Percentiles rank a stretch among this genome's conserved stretches.
Conservation (phyloP, 1,140 invertebrate genomes). For the Goniozus legneri region DNA sequence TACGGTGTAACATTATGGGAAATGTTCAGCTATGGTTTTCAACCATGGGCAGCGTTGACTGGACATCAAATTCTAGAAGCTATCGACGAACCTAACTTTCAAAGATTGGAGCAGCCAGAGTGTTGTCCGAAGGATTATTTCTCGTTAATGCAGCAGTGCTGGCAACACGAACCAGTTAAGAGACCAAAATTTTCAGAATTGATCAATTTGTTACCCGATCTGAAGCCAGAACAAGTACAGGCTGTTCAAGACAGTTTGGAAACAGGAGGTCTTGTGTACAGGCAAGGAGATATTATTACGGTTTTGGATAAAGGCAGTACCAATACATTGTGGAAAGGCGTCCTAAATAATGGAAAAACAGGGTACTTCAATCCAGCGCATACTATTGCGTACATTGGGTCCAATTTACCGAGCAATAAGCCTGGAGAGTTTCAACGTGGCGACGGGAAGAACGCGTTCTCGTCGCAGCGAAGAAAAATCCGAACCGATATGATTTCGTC, state of each 20-base stretch:
- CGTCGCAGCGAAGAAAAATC: slow-evolving; percentile 66
- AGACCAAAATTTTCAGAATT: slow-evolving; percentile 90
- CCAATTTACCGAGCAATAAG: slow-evolving; percentile 70
- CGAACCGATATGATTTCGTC: slow-evolving; percentile 93
- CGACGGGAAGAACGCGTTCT: slow-evolving; percentile 57
- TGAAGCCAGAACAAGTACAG: slow-evolving; percentile 88
- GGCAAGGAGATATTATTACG: slow-evolving; percentile 86
- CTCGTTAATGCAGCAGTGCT: slow-evolving; percentile 89
- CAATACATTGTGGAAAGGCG: slow-evolving; percentile 75
- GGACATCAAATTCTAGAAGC: slow-evolving; percentile 95
- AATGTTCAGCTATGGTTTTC: slow-evolving; percentile 97
- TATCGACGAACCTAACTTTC: slow-evolving; percentile 88
- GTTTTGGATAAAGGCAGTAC: slow-evolving; percentile 82
- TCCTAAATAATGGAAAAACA: slow-evolving; percentile 77
- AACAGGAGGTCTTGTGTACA: slow-evolving; percentile 76
- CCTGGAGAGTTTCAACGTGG: slow-evolving; percentile 60
- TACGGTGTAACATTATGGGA: slow-evolving; percentile 99
- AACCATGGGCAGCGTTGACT: slow-evolving; percentile 94
- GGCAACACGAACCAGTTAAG: slow-evolving; percentile 87
- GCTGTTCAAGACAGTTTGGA: slow-evolving; percentile 60
- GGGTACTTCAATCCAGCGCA: slow-evolving; percentile 88
- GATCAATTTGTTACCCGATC: slow-evolving; percentile 73
- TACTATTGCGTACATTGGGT: slow-evolving; percentile 81
- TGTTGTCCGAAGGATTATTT: slow-evolving; percentile 95
- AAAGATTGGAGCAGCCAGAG: slow-evolving; percentile 87